Base-by-base conservation (phyloP, 2,113 vertebrate species). In the Carollia perspicillata region DNA sequence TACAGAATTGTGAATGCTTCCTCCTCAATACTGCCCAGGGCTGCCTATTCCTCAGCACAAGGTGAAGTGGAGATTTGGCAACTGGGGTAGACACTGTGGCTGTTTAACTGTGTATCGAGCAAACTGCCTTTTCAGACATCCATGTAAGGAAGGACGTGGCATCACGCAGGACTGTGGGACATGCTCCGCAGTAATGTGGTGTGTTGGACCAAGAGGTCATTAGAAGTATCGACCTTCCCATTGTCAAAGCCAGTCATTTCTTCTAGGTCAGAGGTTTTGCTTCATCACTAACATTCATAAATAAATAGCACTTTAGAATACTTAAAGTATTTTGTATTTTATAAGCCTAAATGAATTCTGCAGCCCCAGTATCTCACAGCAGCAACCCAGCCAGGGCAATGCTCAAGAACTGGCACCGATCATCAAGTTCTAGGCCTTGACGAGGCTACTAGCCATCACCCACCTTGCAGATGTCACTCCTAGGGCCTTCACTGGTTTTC, bases 1-100 rank as follows among this genome's bases (percentile, higher is more conserved):
- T 90, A 84, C 90, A 94, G 95, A 96, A 97, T 84, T 86, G 68
- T 96, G 85, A 93, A 5, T 1, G 2, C 90, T 97, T 97, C 95
- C 95, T 95, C 92, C 84, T 80, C 4, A 95, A 49, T 44, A 22
- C 63, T 90, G 60, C 93, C 75, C 2, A 1, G 85, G 51, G 40
- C 88, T 92, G 90, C 71, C 86, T 90, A 88, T 94, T 93, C 81
- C 97, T 95, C 77, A 35, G 66, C 86, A 83, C 90, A 66, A 58
- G 71, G 49, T 47, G 16, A 89, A 93, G 42, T 30, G 35, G 53
- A 95, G 72, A 81, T 92, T 79, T 68, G 75, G 94, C 66, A 83
- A 49, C 26, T 2, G 6, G 16, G 12, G 53, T 9, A 42, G 66
- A 79, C 22, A 10, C 5, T 2, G 28, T 33, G 18, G 28, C 66